These are phyloP conservation scores for Xiphorhynchus erythropygius DNA, from an alignment of 2,797 vertebrate species.

Conservation along the genomic window DNA sequence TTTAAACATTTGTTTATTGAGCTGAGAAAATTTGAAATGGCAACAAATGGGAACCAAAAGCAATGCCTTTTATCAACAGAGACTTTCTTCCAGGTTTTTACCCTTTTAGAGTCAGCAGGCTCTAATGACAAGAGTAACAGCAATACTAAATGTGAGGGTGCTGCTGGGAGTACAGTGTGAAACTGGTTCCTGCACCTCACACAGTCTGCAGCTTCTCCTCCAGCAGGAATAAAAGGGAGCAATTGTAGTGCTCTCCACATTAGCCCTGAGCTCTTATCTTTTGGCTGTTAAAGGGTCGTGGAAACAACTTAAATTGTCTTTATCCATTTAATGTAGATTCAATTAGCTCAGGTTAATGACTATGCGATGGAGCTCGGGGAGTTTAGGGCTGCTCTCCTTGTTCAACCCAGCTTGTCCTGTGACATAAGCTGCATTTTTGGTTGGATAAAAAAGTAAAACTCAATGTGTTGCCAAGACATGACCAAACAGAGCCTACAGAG, in stretches of 20 bases:
- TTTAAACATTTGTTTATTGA: constrained; percentile 32
- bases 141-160: neutral
- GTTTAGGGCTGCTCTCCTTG: neutral
- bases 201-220: neutral
- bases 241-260: neutral
- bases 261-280: constrained; percentile 1
- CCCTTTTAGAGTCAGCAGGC: neutral
- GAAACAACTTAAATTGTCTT: constrained; percentile 12
- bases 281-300: neutral
- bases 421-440: neutral
- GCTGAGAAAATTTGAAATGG: neutral
- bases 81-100: neutral
- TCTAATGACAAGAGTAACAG: neutral
- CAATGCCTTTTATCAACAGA: neutral
- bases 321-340: constrained; percentile 9
- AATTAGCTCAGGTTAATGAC: constrained; percentile 25
- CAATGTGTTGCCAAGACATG: neutral
- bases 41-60: neutral
- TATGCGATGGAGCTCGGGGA: neutral
- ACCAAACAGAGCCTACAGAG: neutral
- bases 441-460: neutral
- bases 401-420: neutral
- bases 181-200: neutral
- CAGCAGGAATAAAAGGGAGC: neutral
- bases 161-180: neutral